Base-by-base conservation (phyloP, 1,140 invertebrate genomes). In the Diprion similis region DNA sequence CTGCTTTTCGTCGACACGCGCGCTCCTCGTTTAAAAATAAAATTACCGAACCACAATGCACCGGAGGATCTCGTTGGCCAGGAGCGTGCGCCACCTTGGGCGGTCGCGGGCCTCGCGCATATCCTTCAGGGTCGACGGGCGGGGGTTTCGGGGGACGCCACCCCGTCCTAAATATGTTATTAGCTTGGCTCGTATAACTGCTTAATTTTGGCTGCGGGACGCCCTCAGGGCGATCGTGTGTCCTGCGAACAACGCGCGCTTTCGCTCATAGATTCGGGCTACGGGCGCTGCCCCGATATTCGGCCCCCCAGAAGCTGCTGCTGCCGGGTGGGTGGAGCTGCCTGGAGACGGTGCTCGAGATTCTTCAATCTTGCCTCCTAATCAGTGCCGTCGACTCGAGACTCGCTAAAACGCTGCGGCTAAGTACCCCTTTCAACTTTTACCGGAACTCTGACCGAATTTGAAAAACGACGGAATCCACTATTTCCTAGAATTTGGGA, bases 131-230 rank as follows among this genome's bases (percentile, higher is more conserved):
- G n/a, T 37, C 11, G 51, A 13, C 51, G 51, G n/a, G 9, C n/a
- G 11, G 51, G 51, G 51, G 51, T 59, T 71, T 76, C 75, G 79
- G 79, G 76, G 81, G 78, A 78, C 80, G 79, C 78, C 76, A 78
- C 76, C 72, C 79, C 73, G 76, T 79, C 81, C 83, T 85, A 86
- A 86, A 86, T 86, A 86, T 86, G 84, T 86, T 86, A 86, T 86
- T 86, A 86, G 83, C 82, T 83, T 80, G 83, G 81, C 51, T 84
- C 83, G 83, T 86, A 85, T 86, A 86, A 86, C 84, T 82, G 84
- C 84, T 86, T 86, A 84, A 86, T 86, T 84, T 86, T 79, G 79
- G 78, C 51, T 59, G 77, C 81, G 77, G 79, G 79, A 82, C 82
- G 77, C 80, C 85, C 83, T 71, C 78, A 81, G 81, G 85, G 83